A percentile compares a stretch with the other conserved stretches of the same genome.
These are phyloP conservation scores for Perodicticus potto DNA, from an alignment of 2,797 vertebrate genomes.

Conservation along the genomic window DNA sequence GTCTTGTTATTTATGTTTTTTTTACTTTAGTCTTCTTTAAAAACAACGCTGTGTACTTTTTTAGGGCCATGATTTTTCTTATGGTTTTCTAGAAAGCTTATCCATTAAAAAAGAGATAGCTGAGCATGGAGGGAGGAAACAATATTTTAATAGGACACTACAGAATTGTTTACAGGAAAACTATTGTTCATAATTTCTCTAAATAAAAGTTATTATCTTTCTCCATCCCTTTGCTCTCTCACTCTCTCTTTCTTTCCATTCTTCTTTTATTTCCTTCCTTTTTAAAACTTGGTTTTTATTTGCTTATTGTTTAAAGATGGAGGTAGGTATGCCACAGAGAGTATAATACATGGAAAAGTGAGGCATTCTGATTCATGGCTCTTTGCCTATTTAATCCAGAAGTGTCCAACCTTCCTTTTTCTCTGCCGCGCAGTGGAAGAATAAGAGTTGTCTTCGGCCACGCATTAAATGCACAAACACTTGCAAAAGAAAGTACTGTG, in stretches of 20 bases:
- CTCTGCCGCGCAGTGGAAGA: too few species aligned
- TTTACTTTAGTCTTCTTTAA: not conserved
- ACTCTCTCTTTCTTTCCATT: too few species aligned
- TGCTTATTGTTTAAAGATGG: not conserved
- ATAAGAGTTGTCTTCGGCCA: too few species aligned
- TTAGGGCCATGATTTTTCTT: not conserved
- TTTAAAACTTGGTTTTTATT: not conserved
- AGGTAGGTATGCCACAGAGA: not conserved
- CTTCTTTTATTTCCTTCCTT: not conserved
- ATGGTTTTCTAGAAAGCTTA: not conserved
- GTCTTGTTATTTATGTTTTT: not conserved
- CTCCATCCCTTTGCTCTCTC: not conserved
- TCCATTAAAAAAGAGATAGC: not conserved
- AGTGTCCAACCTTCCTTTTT: too few species aligned
- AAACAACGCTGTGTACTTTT: not conserved
- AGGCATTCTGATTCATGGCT: not conserved
- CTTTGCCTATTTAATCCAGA: not conserved
- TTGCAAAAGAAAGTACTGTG: too few species aligned
- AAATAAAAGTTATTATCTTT: not conserved
- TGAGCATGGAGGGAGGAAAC: not conserved
- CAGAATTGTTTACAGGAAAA: not conserved
- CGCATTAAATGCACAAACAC: too few species aligned
- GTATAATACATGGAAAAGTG: not conserved
- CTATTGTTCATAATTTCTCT: not conserved
- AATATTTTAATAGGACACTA: not conserved